Percentiles rank a stretch among this genome's conserved stretches.
Conservation (phyloP, 2,888 invertebrate genomes). For the Dryobotodes eremita region DNA sequence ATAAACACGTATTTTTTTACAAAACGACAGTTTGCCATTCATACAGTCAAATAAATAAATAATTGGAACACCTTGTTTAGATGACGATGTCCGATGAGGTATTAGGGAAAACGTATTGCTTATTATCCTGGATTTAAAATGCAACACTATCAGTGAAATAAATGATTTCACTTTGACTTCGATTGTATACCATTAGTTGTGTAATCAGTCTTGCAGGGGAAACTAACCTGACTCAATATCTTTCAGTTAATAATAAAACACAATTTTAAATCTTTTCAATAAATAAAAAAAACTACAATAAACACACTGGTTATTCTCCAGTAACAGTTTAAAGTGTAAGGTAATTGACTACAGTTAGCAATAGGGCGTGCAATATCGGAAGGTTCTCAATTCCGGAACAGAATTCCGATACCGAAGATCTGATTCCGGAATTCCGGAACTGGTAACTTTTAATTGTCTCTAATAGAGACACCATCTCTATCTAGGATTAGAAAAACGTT, state of each 20-base stretch:
- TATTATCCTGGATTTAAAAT: background rate
- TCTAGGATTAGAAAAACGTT: too few species aligned
- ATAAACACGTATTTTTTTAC: background rate
- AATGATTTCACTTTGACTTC: background rate
- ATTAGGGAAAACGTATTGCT: too few species aligned
- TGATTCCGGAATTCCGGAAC: too few species aligned
- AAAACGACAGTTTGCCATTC: background rate
- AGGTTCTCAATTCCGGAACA: too few species aligned
- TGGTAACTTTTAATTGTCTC: too few species aligned
- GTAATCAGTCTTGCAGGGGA: background rate
- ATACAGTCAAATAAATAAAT: background rate
- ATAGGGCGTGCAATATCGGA: too few species aligned
- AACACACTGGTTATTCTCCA: background rate
- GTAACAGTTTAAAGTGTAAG: slow-evolving; percentile 15
- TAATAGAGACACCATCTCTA: too few species aligned
- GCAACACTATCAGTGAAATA: background rate
- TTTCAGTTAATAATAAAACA: background rate
- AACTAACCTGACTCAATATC: background rate
- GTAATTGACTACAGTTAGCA: slow-evolving; percentile 26
- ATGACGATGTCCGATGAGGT: background rate
- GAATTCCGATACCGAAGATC: too few species aligned
- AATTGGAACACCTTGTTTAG: too few species aligned
- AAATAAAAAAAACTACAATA: too few species aligned
- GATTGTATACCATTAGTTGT: background rate
- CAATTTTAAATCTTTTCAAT: background rate